Conservation (phyloP, 2,888 invertebrate species). For the Epinotia nisella region DNA sequence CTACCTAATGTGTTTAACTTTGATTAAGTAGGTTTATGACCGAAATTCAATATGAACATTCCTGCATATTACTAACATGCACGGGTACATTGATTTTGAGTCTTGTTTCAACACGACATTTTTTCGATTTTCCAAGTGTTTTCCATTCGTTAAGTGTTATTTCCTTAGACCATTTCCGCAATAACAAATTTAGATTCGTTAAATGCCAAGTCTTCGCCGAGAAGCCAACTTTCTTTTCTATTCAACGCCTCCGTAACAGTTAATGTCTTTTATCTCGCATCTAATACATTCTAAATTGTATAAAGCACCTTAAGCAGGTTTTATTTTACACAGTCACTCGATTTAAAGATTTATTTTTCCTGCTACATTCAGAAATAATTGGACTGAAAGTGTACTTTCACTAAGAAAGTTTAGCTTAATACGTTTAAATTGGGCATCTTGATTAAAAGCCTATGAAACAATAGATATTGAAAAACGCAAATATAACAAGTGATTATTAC, state of each 20-base stretch:
- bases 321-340: conserved; percentile 2
- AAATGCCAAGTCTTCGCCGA: neutral
- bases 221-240: conserved; percentile 34
- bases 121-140: no score
- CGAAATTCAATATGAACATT: no score
- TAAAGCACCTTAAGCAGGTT: conserved; percentile 7
- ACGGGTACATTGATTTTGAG: no score
- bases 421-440: neutral
- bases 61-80: no score
- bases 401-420: conserved; percentile 10
- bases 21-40: no score
- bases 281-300: conserved; percentile 11
- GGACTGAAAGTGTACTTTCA: conserved; percentile 26
- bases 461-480: no score
- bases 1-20: no score
- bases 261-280: conserved; percentile 21
- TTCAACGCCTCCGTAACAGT: conserved; percentile 17
- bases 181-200: neutral
- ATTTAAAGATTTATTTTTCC: neutral
- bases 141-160: neutral
- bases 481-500: no score
- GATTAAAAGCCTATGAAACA: no score
- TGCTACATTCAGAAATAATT: conserved; percentile 19
- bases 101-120: no score
- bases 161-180: neutral